Evolutionary conservation across 2,113 vertebrate species (phyloP).

Genomic region (Saimiri boliviensis): DNA sequence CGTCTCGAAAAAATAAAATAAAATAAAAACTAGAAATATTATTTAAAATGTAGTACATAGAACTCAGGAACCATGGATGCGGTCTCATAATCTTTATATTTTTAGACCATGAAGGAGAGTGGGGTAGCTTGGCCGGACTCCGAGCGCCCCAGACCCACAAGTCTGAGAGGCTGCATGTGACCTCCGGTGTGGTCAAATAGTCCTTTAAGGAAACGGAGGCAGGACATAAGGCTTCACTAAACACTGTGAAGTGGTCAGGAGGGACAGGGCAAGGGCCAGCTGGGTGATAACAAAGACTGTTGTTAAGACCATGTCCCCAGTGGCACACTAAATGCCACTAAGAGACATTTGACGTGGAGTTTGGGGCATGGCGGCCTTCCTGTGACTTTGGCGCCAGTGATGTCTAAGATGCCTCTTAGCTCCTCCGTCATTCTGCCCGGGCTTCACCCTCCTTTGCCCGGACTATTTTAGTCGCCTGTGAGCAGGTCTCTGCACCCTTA

Average conservation of each 20-base stretch:
- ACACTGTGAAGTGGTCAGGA: too few relatives aligned
- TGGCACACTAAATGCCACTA: background rate
- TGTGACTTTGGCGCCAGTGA: rapidly evolving
- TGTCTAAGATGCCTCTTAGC: background rate
- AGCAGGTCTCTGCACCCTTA: background rate
- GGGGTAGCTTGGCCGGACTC: too few relatives aligned
- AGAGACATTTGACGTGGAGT: background rate
- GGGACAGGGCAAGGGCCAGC: background rate
- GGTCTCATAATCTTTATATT: background rate
- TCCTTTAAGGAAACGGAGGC: background rate
- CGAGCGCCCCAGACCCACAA: background rate
- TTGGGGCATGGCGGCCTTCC: background rate
- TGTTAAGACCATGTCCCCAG: background rate
- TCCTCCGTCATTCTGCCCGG: background rate
- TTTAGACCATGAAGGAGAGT: rapidly evolving
- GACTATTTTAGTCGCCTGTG: background rate
- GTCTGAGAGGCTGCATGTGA: background rate
- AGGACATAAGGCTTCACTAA: background rate
- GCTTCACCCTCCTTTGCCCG: background rate
- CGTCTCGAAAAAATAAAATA: too few relatives aligned
- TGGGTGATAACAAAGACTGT: too few relatives aligned
- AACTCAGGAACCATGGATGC: background rate
- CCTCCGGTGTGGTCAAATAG: background rate
- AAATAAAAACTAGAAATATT: background rate
- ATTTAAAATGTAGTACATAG: background rate